phyloP scores from a whole-genome alignment of 2,888 invertebrate species.

The Sphaerophoria taeniata region DNA sequence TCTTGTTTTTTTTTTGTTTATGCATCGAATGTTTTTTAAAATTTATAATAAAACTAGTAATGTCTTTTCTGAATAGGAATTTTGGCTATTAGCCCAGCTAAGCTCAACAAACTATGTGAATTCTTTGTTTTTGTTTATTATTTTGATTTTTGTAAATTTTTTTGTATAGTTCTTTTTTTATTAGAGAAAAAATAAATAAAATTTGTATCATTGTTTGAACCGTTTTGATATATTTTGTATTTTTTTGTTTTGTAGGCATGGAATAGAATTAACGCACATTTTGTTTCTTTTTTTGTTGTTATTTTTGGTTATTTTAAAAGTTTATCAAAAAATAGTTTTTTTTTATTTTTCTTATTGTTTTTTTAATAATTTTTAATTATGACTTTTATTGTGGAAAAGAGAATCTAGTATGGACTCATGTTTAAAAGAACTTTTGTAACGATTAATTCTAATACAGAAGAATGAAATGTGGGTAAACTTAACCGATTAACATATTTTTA shows the following conservation, averaged over 20 bases:
- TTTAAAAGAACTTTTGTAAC: neutral
- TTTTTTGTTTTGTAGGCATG: slow-evolving; percentile 27
- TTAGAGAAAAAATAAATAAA: slow-evolving; percentile 20
- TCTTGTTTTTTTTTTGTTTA: slow-evolving; percentile 42
- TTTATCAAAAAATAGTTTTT: slow-evolving; percentile 13
- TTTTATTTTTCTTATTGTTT: neutral
- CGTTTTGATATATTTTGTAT: slow-evolving; percentile 26
- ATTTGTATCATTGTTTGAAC: slow-evolving; percentile 8
- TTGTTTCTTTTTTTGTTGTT: slow-evolving; percentile 3
- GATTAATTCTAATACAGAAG: too few relatives aligned
- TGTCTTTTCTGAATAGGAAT: slow-evolving; percentile 77
- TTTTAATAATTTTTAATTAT: neutral
- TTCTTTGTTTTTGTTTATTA: slow-evolving; percentile 59
- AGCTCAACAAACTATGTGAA: slow-evolving; percentile 75
- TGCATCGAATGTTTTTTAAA: slow-evolving; percentile 46
- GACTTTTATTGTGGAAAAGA: neutral
- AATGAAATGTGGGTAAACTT: too few relatives aligned
- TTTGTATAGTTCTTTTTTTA: slow-evolving; percentile 12
- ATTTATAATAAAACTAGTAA: slow-evolving; percentile 70
- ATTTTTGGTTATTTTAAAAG: too few relatives aligned
- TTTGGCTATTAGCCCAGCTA: slow-evolving; percentile 76
- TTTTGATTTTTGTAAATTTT: slow-evolving; percentile 26
- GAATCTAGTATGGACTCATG: slow-evolving; percentile 12
- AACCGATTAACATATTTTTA: too few relatives aligned
- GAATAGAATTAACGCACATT: slow-evolving; percentile 44